Evolutionary conservation across 2,888 invertebrate species (phyloP).

Genomic region (Eugnorisma glareosa): DNA sequence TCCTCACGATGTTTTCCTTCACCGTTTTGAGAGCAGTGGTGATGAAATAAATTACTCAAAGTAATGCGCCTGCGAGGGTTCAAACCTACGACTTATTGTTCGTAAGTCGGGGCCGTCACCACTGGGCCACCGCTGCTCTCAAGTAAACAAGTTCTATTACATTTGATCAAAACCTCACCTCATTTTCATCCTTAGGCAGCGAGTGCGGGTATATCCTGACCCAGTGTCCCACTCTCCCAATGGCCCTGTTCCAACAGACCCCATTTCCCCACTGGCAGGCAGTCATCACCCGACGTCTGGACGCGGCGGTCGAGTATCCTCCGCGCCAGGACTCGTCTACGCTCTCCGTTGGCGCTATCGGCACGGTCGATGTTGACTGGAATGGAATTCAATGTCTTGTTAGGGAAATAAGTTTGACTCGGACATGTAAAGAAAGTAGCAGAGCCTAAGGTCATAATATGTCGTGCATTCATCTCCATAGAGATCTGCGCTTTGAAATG

Average conservation of each 20-base stretch:
- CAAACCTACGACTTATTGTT: too few species aligned
- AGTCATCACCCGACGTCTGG: slow-evolving; percentile 81
- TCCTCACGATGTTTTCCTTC: too few species aligned
- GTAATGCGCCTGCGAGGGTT: too few species aligned
- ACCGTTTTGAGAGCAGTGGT: too few species aligned
- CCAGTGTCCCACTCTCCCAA: slow-evolving; percentile 93
- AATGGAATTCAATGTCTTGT: slow-evolving; percentile 17
- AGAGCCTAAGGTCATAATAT: not conserved
- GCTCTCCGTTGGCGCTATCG: slow-evolving; percentile 75
- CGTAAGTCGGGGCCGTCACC: too few species aligned
- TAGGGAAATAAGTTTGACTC: not conserved
- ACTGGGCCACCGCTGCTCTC: too few species aligned
- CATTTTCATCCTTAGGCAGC: slow-evolving; percentile 78
- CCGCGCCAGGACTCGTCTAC: slow-evolving; percentile 87
- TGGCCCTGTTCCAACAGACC: slow-evolving; percentile 92
- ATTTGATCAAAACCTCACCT: slow-evolving; percentile 68
- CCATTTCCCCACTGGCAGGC: slow-evolving; percentile 93
- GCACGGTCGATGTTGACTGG: slow-evolving; percentile 77
- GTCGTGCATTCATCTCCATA: not conserved
- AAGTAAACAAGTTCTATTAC: not conserved
- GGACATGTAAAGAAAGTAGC: not conserved
- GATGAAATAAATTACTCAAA: too few species aligned
- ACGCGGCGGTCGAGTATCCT: slow-evolving; percentile 85
- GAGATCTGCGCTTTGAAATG: not conserved
- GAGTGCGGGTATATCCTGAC: slow-evolving; percentile 93